These are phyloP conservation scores for Jacana jacana DNA, from an alignment of 2,113 vertebrate genomes.

Conservation along the genomic window DNA sequence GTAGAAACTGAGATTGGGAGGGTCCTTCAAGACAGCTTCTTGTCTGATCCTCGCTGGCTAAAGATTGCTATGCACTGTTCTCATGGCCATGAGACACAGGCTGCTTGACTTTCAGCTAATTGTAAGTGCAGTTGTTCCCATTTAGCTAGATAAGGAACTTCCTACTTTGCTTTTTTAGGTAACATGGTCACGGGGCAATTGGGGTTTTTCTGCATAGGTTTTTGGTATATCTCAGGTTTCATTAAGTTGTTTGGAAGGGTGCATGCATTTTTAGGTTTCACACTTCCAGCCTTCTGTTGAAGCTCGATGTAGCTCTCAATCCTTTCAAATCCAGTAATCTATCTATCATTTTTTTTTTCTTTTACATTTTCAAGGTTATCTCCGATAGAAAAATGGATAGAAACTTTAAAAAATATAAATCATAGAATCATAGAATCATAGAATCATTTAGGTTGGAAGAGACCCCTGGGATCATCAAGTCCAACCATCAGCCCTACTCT, in stretches of 20 bases:
- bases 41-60: background rate
- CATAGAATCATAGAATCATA: too few species aligned
- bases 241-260: background rate
- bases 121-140: background rate
- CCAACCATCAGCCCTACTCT: too few species aligned
- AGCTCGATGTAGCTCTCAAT: background rate
- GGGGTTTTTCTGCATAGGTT: background rate
- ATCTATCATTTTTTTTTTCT: slow-evolving; percentile 27
- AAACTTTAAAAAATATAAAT: background rate
- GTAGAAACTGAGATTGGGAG: background rate
- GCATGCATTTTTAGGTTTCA: background rate
- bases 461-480: too few species aligned
- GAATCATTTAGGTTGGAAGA: too few species aligned
- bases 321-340: background rate
- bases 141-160: background rate
- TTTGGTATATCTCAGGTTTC: background rate
- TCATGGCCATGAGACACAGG: background rate
- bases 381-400: slow-evolving; percentile 26
- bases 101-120: background rate
- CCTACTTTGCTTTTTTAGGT: background rate
- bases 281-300: background rate
- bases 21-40: background rate
- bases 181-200: background rate
- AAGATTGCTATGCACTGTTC: background rate
- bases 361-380: slow-evolving; percentile 47